Evolutionary conservation across 1,140 invertebrate genomes (phyloP).

Genomic region (Spodoptera frugiperda): DNA sequence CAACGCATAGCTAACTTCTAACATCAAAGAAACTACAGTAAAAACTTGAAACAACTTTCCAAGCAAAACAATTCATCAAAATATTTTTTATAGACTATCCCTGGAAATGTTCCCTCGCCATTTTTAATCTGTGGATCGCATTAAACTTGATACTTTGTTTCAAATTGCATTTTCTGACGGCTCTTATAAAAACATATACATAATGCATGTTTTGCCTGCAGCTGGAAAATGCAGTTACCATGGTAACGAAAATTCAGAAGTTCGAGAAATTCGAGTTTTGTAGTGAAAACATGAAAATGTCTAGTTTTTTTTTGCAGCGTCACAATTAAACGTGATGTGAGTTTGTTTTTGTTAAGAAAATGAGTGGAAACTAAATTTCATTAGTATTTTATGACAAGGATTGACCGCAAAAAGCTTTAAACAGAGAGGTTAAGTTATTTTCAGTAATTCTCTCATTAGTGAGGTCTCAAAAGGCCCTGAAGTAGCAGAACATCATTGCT

Average conservation of each 20-base stretch:
- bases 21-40: background rate
- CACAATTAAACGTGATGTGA: too few relatives aligned
- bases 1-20: background rate
- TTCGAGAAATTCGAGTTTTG: conserved; percentile 20
- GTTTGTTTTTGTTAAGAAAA: too few relatives aligned
- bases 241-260: background rate
- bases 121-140: conserved; percentile 81
- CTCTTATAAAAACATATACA: conserved; percentile 83
- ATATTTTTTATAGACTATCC: conserved; percentile 60
- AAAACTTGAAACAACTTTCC: background rate
- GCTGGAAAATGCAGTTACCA: conserved; percentile 64
- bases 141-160: conserved; percentile 85
- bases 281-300: background rate
- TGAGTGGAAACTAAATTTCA: too few relatives aligned
- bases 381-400: too few relatives aligned
- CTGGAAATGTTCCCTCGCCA: conserved; percentile 63
- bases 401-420: too few relatives aligned
- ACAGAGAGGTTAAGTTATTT: too few relatives aligned
- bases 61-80: conserved; percentile 35
- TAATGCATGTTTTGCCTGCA: conserved; percentile 82
- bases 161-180: conserved; percentile 81
- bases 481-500: too few relatives aligned
- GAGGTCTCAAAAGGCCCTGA: too few relatives aligned
- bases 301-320: too few relatives aligned
- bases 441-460: too few relatives aligned